phyloP scores from a whole-genome alignment of 2,888 invertebrate genomes.

The Odontothrips loti region DNA sequence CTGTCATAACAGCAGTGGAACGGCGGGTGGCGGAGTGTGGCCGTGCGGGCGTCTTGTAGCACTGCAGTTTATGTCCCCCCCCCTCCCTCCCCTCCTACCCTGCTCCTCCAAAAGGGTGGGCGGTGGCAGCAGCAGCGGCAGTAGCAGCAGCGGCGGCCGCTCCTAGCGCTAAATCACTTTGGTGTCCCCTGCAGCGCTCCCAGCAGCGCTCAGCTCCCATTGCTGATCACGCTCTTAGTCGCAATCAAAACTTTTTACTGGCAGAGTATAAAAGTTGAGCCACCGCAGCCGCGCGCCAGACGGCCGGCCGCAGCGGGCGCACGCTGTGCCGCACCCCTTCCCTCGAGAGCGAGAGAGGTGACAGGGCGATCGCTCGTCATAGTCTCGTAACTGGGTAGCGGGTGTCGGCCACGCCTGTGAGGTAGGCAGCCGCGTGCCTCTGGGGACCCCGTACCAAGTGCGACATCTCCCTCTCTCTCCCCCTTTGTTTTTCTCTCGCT shows the following conservation, averaged over 20 bases:
- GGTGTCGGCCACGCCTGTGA: neutral
- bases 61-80: slow-evolving; percentile 16
- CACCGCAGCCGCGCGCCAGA: neutral
- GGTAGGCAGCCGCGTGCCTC: neutral
- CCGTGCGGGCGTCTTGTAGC: neutral
- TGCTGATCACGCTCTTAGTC: slow-evolving; percentile 26
- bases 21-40: neutral
- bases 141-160: neutral
- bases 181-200: slow-evolving; percentile 6
- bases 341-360: neutral
- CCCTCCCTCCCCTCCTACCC: neutral
- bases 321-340: neutral
- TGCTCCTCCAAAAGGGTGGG: neutral
- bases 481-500: slow-evolving; percentile 4
- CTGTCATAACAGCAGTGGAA: neutral
- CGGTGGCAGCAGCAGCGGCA: neutral
- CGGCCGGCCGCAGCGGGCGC: too few relatives aligned
- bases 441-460: neutral
- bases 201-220: neutral
- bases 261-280: slow-evolving; percentile 20
- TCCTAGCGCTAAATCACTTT: neutral
- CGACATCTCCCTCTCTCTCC: neutral
- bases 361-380: neutral
- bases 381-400: neutral
- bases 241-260: slow-evolving; percentile 26